Evolutionary conservation across 2,888 invertebrate species (phyloP), one percentile per base, ranked within the genome.

Genomic region (Adineta ricciae): DNA sequence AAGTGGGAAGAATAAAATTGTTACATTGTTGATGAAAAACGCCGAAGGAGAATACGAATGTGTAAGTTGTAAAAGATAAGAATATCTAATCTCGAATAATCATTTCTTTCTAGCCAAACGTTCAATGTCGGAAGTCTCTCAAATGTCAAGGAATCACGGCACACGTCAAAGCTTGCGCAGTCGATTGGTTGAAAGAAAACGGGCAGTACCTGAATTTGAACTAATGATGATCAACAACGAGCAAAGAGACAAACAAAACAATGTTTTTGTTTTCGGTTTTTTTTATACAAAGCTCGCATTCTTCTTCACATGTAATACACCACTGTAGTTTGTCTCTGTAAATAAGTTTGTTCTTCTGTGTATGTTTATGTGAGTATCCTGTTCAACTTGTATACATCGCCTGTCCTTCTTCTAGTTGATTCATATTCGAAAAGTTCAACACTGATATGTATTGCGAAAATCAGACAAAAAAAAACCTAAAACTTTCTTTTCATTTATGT

Each of bases 131-230:
- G 32, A 78, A 78, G 41, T 78, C 78, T 19, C 78, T 78, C n/a
- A 78, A 78, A 78, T 78, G 78, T 78, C 78, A 78, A 78, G 78
- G 78, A 38, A 78, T 78, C 21, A 78, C 78, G 24, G 78, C 78
- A 21, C 78, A 78, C 41, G 78, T 78, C 24, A 78, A 78, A 78
- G 78, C 78, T 1, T 78, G 78, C 41, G 78, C 78, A 24, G 78
- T 78, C 41, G 78, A 78, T 41, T 78, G 78, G 78, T 41, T 78
- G 38, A 78, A 78, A 41, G 78, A 78, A 78, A 78, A 78, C 41
- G 78, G 78, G 41, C 78, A 78, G 41, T 78, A 78, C 41, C 78
- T 78, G 24, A 41, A 38, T 38, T 24, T 78, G 14, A 78, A 41
- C 24, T 78, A 78, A 64, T n/a, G n/a, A 78, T 64, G 32, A 64